Evolutionary conservation across 2,797 vertebrate species (phyloP).

Genomic region (Thamnophis elegans): DNA sequence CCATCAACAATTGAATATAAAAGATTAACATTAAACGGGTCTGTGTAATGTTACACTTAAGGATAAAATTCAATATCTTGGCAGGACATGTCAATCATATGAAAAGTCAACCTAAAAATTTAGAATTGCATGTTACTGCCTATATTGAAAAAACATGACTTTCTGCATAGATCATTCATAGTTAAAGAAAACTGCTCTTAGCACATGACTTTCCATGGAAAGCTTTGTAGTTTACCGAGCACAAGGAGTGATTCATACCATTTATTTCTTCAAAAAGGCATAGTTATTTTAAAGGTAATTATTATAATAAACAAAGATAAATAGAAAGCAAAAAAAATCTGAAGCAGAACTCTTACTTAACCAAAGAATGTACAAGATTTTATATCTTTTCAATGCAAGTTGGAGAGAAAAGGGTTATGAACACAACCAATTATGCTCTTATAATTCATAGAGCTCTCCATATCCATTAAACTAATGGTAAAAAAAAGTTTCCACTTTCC

Average conservation of each 20-base stretch:
- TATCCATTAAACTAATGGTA: constrained; percentile 50
- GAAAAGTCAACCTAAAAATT: constrained; percentile 27
- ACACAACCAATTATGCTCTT: constrained; percentile 50
- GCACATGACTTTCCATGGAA: constrained; percentile 50
- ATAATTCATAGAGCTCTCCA: constrained; percentile 37
- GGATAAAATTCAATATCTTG: neutral
- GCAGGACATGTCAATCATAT: constrained; percentile 37
- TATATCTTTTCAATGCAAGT: constrained; percentile 45
- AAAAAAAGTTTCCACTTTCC: constrained; percentile 41
- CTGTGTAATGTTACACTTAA: constrained; percentile 27
- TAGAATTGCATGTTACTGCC: constrained; percentile 28
- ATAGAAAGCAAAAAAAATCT: constrained; percentile 47
- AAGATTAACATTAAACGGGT: neutral
- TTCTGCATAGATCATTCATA: constrained; percentile 45
- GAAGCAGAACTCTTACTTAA: constrained; percentile 47
- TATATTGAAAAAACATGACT: neutral
- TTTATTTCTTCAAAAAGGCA: constrained; percentile 55
- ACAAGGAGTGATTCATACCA: constrained; percentile 60
- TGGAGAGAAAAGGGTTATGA: neutral
- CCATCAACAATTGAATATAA: neutral
- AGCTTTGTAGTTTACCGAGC: constrained; percentile 40
- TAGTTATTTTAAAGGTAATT: constrained; percentile 53
- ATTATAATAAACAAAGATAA: constrained; percentile 57
- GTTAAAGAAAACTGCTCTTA: constrained; percentile 55
- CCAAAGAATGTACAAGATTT: constrained; percentile 26